A percentile compares a stretch with the other conserved stretches of the same genome.
Evolutionary conservation across 2,113 vertebrate species (phyloP).

Genomic region (Nothocercus julius): DNA sequence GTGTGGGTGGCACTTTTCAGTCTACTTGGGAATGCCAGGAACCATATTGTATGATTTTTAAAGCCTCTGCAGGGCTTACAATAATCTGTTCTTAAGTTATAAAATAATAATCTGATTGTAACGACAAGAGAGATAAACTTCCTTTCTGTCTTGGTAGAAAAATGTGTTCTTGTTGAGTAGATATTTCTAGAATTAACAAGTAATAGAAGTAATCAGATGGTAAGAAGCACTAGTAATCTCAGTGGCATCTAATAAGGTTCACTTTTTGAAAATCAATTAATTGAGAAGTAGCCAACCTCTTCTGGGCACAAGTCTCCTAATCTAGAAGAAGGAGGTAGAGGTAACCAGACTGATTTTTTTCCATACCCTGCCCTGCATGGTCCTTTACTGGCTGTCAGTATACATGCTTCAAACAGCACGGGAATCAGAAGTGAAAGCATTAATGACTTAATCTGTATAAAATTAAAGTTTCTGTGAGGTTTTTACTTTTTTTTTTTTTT

Average conservation of each 20-base stretch:
- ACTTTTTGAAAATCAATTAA: not conserved
- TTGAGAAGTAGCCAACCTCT: not conserved
- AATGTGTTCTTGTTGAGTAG: constrained; percentile 3
- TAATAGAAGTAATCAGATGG: not conserved
- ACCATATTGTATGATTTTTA: constrained; percentile 54
- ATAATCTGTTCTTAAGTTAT: constrained; percentile 41
- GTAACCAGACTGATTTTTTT: not conserved
- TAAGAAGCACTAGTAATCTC: not conserved
- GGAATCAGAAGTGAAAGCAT: not conserved
- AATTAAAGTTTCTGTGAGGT: not conserved
- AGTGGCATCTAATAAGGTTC: not conserved
- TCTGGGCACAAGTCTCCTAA: not conserved
- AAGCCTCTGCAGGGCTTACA: constrained; percentile 38
- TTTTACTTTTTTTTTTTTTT: not conserved
- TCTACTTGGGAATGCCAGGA: constrained; percentile 37
- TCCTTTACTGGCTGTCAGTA: not conserved
- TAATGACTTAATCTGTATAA: not conserved
- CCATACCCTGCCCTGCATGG: not conserved
- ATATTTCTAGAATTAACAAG: constrained; percentile 16
- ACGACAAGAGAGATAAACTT: constrained; percentile 48
- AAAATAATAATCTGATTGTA: constrained; percentile 44
- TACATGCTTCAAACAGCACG: not conserved
- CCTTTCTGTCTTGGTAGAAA: constrained; percentile 26
- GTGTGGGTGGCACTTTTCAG: constrained; percentile 46
- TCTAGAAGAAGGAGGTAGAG: not conserved